Evolutionary conservation across 2,113 vertebrate species (phyloP).

Genomic region (Pachycephala philippinensis): DNA sequence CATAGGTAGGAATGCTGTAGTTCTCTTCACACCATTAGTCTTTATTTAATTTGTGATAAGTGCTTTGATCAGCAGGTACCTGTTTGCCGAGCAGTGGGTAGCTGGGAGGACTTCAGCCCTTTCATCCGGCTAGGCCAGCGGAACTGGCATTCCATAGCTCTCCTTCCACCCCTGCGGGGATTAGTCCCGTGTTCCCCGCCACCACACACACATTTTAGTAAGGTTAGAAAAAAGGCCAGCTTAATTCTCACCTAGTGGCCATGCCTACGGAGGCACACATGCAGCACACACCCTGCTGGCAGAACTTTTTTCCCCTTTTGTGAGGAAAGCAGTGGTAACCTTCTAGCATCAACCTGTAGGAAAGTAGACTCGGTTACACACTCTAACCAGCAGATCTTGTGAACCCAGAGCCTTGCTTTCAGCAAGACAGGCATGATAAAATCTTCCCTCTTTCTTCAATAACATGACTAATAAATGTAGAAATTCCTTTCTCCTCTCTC

Average conservation of each 20-base stretch:
- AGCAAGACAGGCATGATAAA: constrained; percentile 29
- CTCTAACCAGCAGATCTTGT: neutral
- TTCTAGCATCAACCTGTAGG: neutral
- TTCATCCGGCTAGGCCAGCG: rapidly evolving
- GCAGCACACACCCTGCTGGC: neutral
- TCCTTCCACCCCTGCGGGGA: neutral
- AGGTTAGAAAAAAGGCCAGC: neutral
- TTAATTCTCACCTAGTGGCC: neutral
- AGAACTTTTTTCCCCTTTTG: neutral
- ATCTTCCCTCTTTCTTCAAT: constrained; percentile 54
- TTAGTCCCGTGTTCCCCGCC: neutral
- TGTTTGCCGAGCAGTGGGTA: neutral
- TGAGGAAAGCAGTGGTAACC: neutral
- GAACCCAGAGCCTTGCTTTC: constrained; percentile 38
- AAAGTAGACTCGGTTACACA: neutral
- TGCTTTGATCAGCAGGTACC: neutral
- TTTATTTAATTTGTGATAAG: neutral
- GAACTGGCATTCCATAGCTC: rapidly evolving
- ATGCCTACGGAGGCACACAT: neutral
- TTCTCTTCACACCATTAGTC: neutral
- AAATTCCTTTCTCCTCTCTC: constrained; percentile 46
- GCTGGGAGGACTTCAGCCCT: neutral
- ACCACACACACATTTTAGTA: neutral
- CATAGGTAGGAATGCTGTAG: neutral
- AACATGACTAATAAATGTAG: constrained; percentile 50